Base-by-base conservation (phyloP, 2,888 invertebrate species). In the Dryobota labecula region DNA sequence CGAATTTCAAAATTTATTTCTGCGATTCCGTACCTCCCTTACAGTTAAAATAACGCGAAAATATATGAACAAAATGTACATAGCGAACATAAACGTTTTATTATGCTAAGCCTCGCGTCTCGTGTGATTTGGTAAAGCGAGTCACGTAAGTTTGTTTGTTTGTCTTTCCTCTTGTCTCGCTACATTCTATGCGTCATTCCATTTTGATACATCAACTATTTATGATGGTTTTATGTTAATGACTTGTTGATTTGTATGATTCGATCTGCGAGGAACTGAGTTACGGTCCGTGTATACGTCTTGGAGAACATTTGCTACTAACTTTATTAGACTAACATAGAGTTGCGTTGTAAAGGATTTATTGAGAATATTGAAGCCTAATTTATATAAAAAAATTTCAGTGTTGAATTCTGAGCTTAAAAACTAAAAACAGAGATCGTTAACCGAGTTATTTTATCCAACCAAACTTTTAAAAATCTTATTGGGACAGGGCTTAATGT, bases 41-140 rank as follows among this genome's bases (percentile, higher is more conserved):
- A 83, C 53, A 79, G 76, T 83, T 79, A 84, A 83, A 80, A 85
- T 83, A 85, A 86, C 86, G 83, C 83, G 86, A 90, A 92, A 90
- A 89, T 92, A 92, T 94, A 92, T 82, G 73, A 92, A 93, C 92
- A 89, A 87, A 89, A 89, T 90, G 84, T 90, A 90, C 88, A 88
- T 85, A 89, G 85, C 85, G 85, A 86, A 85, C 84, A 75, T 83
- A 74, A 88, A 86, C 84, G 89, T 89, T 89, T 90, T 86, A 92
- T 91, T 93, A 94, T 93, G 92, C 94, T 92, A 92, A 94, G 93
- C 92, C 93, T 94, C 94, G 93, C 93, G 91, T 92, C 92, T 92
- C 92, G 38, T 70, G 90, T 91, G 92, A 92, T 95, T 96, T 95
- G 95, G 95, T 96, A 94, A 94, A 92, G 91, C 94, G 92, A 94